A percentile compares a stretch with the other conserved stretches of the same genome.
Evolutionary conservation across 2,888 invertebrate genomes (phyloP).

Genomic region (Morinoia aosen): DNA sequence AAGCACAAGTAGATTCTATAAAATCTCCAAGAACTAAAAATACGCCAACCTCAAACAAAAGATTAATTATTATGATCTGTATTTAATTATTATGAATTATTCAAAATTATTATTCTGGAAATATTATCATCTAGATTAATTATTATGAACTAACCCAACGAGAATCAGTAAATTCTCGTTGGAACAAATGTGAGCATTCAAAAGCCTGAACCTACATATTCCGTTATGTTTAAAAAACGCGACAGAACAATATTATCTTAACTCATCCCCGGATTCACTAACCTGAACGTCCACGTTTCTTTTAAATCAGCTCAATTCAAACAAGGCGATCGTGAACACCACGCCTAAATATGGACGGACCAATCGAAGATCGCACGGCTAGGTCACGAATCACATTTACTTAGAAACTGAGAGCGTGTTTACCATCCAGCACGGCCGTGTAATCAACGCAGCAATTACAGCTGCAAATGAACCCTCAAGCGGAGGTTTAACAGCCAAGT

Average conservation of each 20-base stretch:
- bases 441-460: slow-evolving; percentile 29
- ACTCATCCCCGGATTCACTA: neutral
- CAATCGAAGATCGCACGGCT: neutral
- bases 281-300: neutral
- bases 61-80: no score
- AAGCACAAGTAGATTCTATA: no score
- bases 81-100: no score
- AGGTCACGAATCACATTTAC: neutral
- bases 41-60: no score
- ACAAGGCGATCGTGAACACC: neutral
- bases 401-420: neutral
- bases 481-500: neutral
- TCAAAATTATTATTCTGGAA: no score
- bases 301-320: neutral
- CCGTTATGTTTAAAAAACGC: no score
- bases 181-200: no score
- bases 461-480: slow-evolving; percentile 32
- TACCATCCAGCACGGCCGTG: neutral
- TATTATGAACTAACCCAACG: no score
- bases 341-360: neutral
- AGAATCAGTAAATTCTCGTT: no score
- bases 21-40: no score
- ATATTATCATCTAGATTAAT: no score
- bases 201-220: no score
- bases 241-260: neutral